Conservation (phyloP, 2,888 invertebrate species). For the Thecocarcelia acutangulata region DNA sequence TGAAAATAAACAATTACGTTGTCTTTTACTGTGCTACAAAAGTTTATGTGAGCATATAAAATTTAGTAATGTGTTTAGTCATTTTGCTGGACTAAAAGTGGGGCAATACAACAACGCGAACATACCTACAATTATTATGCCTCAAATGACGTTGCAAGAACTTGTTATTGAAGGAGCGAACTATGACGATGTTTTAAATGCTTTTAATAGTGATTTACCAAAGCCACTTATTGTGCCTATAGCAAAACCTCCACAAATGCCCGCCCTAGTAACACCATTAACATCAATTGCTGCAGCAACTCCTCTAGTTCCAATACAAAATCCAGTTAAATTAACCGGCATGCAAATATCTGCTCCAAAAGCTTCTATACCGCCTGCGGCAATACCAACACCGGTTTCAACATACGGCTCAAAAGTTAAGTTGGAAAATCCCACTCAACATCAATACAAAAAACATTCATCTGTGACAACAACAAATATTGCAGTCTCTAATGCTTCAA, state of each 20-base stretch:
- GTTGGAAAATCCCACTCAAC: slow-evolving; percentile 30
- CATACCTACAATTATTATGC: slow-evolving; percentile 78
- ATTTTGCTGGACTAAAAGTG: slow-evolving; percentile 71
- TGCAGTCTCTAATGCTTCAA: slow-evolving; percentile 30
- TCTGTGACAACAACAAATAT: slow-evolving; percentile 21
- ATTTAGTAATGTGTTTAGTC: slow-evolving; percentile 85
- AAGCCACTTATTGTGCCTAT: slow-evolving; percentile 82
- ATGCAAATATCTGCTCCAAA: slow-evolving; percentile 46
- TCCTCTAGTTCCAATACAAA: slow-evolving; percentile 66
- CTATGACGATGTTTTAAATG: slow-evolving; percentile 89
- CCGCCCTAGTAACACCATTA: slow-evolving; percentile 53
- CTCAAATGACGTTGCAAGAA: slow-evolving; percentile 81
- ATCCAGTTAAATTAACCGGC: slow-evolving; percentile 40
- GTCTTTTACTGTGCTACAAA: slow-evolving; percentile 93
- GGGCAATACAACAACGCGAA: slow-evolving; percentile 54
- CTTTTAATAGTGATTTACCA: slow-evolving; percentile 86
- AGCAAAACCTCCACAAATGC: slow-evolving; percentile 77
- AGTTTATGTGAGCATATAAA: slow-evolving; percentile 92
- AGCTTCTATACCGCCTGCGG: slow-evolving; percentile 54
- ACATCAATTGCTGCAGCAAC: slow-evolving; percentile 74
- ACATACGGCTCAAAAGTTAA: slow-evolving; percentile 49
- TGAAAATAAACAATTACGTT: slow-evolving; percentile 90
- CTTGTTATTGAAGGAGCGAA: slow-evolving; percentile 90
- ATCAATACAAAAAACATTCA: slow-evolving; percentile 26
- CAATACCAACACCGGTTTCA: slow-evolving; percentile 28